Evolutionary conservation across 2,888 invertebrate species (phyloP).

Genomic region (Melikaiella ostensackeni): DNA sequence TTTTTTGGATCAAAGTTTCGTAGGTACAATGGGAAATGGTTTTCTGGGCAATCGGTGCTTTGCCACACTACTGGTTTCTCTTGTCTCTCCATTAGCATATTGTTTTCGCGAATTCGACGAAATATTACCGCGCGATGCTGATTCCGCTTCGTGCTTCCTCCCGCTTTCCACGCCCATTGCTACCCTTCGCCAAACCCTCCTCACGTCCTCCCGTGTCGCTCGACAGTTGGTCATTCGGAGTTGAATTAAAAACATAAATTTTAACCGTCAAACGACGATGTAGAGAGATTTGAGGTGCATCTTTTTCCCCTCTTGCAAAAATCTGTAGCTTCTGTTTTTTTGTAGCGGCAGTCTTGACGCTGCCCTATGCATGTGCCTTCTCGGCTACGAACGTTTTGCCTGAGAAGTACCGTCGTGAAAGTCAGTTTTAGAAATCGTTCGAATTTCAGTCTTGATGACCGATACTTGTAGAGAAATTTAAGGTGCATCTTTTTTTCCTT

Average conservation of each 20-base stretch:
- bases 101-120: conserved; percentile 75
- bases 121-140: conserved; percentile 73
- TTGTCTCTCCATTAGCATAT: conserved; percentile 74
- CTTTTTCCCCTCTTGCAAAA: no score
- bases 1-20: not conserved
- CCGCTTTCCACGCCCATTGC: conserved; percentile 46
- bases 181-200: conserved; percentile 42
- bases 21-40: not conserved
- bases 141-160: conserved; percentile 66
- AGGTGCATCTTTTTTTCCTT: no score
- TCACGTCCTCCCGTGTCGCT: conserved; percentile 51
- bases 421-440: no score
- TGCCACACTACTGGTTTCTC: conserved; percentile 46
- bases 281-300: no score
- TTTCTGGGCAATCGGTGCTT: conserved; percentile 54
- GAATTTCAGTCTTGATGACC: no score
- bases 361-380: no score
- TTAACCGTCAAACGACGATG: conserved; percentile 60
- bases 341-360: no score
- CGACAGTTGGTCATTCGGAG: conserved; percentile 75
- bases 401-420: no score
- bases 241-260: conserved; percentile 77
- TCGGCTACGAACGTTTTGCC: no score
- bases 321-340: no score
- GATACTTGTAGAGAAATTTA: no score